These are phyloP conservation scores for Pipa parva DNA, from an alignment of 2,113 vertebrate genomes.

Conservation along the genomic window DNA sequence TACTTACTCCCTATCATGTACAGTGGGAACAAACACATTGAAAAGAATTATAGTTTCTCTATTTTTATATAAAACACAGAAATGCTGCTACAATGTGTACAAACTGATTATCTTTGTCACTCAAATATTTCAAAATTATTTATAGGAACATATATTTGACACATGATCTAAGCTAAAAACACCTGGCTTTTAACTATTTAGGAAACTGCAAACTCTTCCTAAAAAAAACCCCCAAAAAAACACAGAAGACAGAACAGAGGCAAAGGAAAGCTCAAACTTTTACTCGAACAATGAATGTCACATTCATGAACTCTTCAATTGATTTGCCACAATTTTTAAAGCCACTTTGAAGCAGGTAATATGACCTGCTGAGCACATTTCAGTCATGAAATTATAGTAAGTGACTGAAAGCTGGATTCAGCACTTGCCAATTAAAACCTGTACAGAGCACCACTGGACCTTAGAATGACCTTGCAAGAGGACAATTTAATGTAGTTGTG, in stretches of 20 bases:
- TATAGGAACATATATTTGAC: no score
- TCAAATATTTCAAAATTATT: no score
- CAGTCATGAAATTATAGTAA: constrained; percentile 34
- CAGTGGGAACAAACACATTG: no score
- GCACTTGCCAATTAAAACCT: constrained; percentile 31
- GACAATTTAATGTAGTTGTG: not conserved
- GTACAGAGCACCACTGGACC: constrained; percentile 11
- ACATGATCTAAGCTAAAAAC: no score
- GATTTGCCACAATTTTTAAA: constrained; percentile 25
- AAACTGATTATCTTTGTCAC: no score
- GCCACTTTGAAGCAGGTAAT: constrained; percentile 28
- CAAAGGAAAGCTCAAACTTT: constrained; percentile 5
- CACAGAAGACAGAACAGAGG: constrained; percentile 59
- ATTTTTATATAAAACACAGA: no score
- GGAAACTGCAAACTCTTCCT: constrained; percentile 65
- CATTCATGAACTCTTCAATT: constrained; percentile 11
- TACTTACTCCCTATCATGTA: no score
- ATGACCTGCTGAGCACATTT: constrained; percentile 26
- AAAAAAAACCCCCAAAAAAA: constrained; percentile 75
- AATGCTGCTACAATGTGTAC: no score
- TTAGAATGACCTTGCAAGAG: not conserved
- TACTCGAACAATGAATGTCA: constrained; percentile 11
- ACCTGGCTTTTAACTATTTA: no score
- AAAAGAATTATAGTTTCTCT: no score
- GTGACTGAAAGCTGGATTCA: constrained; percentile 27